Percentiles rank a stretch among this genome's conserved stretches.
Evolutionary conservation across 2,797 vertebrate genomes (phyloP).

Genomic region (Muraenolepis orangiensis): DNA sequence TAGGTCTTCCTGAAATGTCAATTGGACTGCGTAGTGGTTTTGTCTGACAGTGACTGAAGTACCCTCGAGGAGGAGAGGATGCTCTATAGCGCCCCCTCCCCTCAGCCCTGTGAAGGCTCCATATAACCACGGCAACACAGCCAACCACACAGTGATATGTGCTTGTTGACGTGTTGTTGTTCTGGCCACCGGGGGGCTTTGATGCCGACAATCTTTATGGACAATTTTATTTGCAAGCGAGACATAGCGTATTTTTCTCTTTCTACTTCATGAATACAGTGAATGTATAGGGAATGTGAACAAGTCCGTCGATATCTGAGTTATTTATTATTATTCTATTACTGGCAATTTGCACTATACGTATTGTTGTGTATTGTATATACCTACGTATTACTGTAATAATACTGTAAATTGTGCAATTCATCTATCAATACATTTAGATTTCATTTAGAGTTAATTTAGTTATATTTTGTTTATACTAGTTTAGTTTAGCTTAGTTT

Average conservation of each 20-base stretch:
- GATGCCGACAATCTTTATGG: neutral
- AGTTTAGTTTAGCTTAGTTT: too few relatives aligned
- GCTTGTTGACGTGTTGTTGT: neutral
- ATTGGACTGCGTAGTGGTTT: slow-evolving; percentile 26
- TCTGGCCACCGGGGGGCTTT: too few relatives aligned
- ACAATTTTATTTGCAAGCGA: neutral
- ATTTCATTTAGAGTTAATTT: too few relatives aligned
- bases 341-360: too few relatives aligned
- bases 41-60: slow-evolving; percentile 35
- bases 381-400: too few relatives aligned
- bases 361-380: too few relatives aligned
- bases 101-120: slow-evolving; percentile 11
- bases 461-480: too few relatives aligned
- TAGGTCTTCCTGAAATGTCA: slow-evolving; percentile 47
- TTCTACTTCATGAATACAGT: neutral
- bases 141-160: too few relatives aligned
- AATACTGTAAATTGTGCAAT: too few relatives aligned
- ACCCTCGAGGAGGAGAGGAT: slow-evolving; percentile 23
- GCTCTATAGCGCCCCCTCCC: too few relatives aligned
- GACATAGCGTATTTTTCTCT: neutral
- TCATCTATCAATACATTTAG: too few relatives aligned
- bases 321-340: too few relatives aligned
- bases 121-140: neutral
- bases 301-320: neutral
- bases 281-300: neutral